Percentiles rank a stretch among this genome's conserved stretches.
phyloP scores from a whole-genome alignment of 2,888 invertebrate genomes.

The Stramonita haemastoma region DNA sequence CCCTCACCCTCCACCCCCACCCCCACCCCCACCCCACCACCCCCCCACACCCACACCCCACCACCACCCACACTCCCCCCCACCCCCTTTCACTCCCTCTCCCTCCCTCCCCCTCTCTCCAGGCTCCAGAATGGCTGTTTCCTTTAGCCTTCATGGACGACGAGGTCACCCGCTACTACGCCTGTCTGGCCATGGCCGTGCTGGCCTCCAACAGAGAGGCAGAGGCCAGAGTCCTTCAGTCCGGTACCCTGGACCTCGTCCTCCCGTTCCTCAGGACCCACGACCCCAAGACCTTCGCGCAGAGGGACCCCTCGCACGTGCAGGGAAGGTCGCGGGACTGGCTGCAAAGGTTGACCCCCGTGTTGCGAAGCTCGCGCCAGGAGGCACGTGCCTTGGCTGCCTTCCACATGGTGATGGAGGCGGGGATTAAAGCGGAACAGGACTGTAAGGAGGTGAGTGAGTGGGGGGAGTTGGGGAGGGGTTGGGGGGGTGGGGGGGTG shows the following conservation, averaged over 20 bases:
- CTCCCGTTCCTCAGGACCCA: conserved; percentile 97
- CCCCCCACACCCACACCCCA: no score
- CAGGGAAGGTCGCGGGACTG: conserved; percentile 97
- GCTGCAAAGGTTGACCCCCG: conserved; percentile 91
- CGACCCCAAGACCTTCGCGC: conserved; percentile 96
- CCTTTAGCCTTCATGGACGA: conserved; percentile 97
- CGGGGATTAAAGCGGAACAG: conserved; percentile 91
- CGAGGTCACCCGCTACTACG: conserved; percentile 91
- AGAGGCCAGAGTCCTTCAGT: conserved; percentile 95
- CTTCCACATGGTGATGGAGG: conserved; percentile 99
- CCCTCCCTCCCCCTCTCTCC: no score
- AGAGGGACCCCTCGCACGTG: conserved; percentile 86
- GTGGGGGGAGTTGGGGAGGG: neutral
- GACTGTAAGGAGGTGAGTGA: conserved; percentile 74
- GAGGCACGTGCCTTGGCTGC: conserved; percentile 98
- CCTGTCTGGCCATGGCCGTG: conserved; percentile 97
- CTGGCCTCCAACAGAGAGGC: conserved; percentile 98
- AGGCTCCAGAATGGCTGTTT: conserved; percentile 90
- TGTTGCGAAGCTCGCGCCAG: conserved; percentile 94
- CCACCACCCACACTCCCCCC: no score
- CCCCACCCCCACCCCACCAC: no score
- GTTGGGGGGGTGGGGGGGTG: neutral
- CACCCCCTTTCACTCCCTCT: no score
- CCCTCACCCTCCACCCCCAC: no score
- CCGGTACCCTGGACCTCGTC: conserved; percentile 95